These are phyloP conservation scores for Nylanderia fulva DNA, from an alignment of 1,140 invertebrate genomes.

Conservation along the genomic window DNA sequence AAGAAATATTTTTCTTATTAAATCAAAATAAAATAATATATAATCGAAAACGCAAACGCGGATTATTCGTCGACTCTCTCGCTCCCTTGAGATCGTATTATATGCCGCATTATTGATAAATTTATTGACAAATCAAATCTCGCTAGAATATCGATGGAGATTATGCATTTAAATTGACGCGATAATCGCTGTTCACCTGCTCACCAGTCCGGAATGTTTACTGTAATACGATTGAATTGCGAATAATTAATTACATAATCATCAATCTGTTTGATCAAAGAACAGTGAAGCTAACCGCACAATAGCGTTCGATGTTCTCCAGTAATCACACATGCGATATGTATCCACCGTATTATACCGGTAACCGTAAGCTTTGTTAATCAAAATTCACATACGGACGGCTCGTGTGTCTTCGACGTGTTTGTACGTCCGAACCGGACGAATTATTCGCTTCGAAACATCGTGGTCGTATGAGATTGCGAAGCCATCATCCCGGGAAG, in stretches of 20 bases:
- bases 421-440: not conserved
- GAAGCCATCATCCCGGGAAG: not conserved
- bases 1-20: not conserved
- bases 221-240: constrained; percentile 37
- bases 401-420: not conserved
- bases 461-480: not conserved
- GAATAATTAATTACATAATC: constrained; percentile 60
- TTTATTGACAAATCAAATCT: constrained; percentile 15
- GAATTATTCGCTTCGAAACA: not conserved
- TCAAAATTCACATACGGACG: not conserved
- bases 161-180: constrained; percentile 54
- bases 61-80: not conserved
- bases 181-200: constrained; percentile 28
- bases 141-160: constrained; percentile 26
- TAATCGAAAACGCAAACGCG: not conserved
- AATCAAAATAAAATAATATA: not conserved
- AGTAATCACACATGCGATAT: not conserved
- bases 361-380: constrained; percentile 24
- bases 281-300: constrained; percentile 36
- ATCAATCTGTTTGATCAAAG: constrained; percentile 53
- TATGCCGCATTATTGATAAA: not conserved
- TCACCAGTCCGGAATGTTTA: constrained; percentile 28
- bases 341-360: constrained; percentile 8
- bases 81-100: not conserved
- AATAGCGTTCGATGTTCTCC: constrained; percentile 21